A percentile compares a stretch with the other conserved stretches of the same genome.
Evolutionary conservation across 2,888 invertebrate species (phyloP).

Genomic region (Drosophila neotestacea): DNA sequence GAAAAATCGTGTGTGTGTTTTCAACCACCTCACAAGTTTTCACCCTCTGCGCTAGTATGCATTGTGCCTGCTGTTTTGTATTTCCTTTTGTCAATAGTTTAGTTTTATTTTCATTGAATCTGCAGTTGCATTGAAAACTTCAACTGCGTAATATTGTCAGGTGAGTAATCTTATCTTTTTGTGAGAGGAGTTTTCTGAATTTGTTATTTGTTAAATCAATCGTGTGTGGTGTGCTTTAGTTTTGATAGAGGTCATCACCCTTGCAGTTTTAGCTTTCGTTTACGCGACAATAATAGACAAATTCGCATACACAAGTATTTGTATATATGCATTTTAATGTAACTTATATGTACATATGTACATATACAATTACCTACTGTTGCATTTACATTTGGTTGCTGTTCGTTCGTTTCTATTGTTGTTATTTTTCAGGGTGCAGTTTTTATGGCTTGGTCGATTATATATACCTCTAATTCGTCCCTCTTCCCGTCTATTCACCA

Average conservation of each 20-base stretch:
- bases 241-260: constrained; percentile 13
- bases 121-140: constrained; percentile 25
- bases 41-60: constrained; percentile 50
- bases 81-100: constrained; percentile 32
- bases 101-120: constrained; percentile 45
- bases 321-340: constrained; percentile 3
- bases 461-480: not conserved
- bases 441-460: constrained; percentile 11
- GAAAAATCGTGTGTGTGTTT: constrained; percentile 24
- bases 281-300: constrained; percentile 10
- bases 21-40: constrained; percentile 60
- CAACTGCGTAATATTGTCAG: constrained; percentile 10
- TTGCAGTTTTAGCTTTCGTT: not conserved
- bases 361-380: constrained; percentile 2
- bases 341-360: not conserved
- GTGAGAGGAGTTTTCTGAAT: not conserved
- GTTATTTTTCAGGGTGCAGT: constrained; percentile 8
- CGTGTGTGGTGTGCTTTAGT: not conserved
- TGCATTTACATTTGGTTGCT: constrained; percentile 16
- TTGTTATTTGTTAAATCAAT: not conserved
- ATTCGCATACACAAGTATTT: not conserved
- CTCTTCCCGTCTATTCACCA: not conserved
- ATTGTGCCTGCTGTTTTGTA: constrained; percentile 51
- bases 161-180: constrained; percentile 4
- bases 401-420: constrained; percentile 1